Evolutionary conservation across 2,797 vertebrate species (phyloP).

Genomic region (Protosalanx chinensis): DNA sequence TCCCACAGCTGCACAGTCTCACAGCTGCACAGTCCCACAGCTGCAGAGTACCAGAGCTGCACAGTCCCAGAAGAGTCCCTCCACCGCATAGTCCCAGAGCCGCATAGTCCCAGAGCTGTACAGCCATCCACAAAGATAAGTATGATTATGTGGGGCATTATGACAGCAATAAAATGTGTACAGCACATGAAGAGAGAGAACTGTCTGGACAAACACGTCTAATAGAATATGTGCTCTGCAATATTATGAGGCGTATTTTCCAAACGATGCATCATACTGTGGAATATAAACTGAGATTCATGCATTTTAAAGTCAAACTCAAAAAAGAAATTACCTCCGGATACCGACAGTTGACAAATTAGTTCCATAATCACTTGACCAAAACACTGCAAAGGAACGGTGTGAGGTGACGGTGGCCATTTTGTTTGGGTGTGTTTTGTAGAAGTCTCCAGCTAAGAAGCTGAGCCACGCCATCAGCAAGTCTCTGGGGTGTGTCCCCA

Average conservation of each 20-base stretch:
- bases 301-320: too few relatives aligned
- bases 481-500: constrained; percentile 93
- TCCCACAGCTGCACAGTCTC: too few relatives aligned
- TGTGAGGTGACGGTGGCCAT: neutral
- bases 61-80: too few relatives aligned
- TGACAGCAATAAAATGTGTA: constrained; percentile 26
- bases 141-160: constrained; percentile 21
- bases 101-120: constrained; percentile 32
- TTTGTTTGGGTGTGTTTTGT: constrained; percentile 51
- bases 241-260: neutral
- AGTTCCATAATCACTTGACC: neutral
- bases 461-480: constrained; percentile 98
- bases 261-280: neutral
- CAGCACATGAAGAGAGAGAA: constrained; percentile 2
- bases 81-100: too few relatives aligned
- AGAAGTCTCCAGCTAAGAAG: constrained; percentile 99
- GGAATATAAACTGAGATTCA: neutral
- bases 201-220: neutral
- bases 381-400: neutral
- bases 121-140: constrained; percentile 14
- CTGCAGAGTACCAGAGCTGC: too few relatives aligned
- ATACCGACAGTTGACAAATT: neutral
- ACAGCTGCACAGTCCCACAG: too few relatives aligned
- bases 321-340: neutral
- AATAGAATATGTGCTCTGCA: neutral